Evolutionary conservation across 2,888 invertebrate genomes (phyloP), one percentile per base, ranked within the genome.

Genomic region (Cheilosia scutellata): DNA sequence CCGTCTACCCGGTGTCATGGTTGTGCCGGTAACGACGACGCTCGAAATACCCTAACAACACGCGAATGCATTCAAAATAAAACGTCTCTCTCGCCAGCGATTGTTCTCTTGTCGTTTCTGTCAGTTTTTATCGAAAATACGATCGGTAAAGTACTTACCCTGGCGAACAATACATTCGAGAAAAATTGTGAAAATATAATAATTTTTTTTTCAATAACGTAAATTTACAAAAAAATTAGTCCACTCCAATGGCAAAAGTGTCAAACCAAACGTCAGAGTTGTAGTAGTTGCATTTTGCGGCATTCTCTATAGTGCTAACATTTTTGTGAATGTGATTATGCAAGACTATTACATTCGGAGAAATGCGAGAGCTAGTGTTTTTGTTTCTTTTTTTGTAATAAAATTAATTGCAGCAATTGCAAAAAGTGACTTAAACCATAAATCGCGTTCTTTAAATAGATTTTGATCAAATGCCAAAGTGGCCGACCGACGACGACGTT

Each of bases 91-190:
- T 29, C 58, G 13, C 75, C 55, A 63, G 27, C 76, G 58, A 77
- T 86, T 82, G 80, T 77, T 86, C 82, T 77, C 76, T 68, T 62
- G 33, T 11, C 40, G 57, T 58, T 65, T 58, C 58, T 60, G 79
- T 66, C 71, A 86, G 86, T 86, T 86, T 86, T 77, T 86, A 82
- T 82, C 77, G 86, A 86, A 80, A 51, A 86, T 68, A 86, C 80
- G 86, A 86, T 86, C 86, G 63, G 86, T 77, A 37, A 86, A 72
- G 86, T 72, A 58, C 86, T 27, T 25, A 11, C 13, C 51, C 71
- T 76, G 42, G 47, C 37, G 58, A 82, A 72, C 4, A 72, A 63
- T 11, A 20, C 42, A 55, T 70, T 71, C 31, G 27, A 16, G 13
- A 16, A 63, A 72, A 40, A 44, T 57, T 49, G 37, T 79, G 47